These are phyloP conservation scores for Sebastolobus alascanus DNA, from an alignment of 2,797 vertebrate genomes.

Conservation along the genomic window DNA sequence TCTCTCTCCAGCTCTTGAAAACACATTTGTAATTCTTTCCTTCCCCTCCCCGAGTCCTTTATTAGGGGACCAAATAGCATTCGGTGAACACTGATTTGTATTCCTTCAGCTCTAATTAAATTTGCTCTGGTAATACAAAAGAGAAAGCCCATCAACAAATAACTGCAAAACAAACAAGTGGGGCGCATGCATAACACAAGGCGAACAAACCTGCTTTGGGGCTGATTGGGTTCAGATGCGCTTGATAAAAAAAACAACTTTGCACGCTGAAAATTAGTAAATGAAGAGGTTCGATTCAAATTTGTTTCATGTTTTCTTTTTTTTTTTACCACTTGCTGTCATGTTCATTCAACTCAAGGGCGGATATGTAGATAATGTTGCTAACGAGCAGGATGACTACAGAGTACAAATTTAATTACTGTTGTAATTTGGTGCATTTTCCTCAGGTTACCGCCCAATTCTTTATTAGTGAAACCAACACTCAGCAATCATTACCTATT, in stretches of 20 bases:
- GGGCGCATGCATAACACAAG: slow-evolving; percentile 60
- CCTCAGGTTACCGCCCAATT: background rate
- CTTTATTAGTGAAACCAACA: background rate
- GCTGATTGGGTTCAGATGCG: slow-evolving; percentile 66
- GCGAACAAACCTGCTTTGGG: slow-evolving; percentile 66
- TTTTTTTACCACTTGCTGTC: background rate
- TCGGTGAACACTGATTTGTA: slow-evolving; percentile 76
- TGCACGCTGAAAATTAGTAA: slow-evolving; percentile 50
- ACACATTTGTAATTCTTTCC: slow-evolving; percentile 70
- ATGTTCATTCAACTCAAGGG: slow-evolving; percentile 6
- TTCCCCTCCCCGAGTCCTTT: slow-evolving; percentile 62
- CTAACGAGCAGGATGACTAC: slow-evolving; percentile 29
- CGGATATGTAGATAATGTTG: slow-evolving; percentile 28
- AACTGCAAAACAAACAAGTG: slow-evolving; percentile 74
- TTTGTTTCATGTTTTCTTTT: background rate
- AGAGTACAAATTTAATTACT: slow-evolving; percentile 8
- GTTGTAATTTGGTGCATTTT: background rate
- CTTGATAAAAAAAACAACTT: slow-evolving; percentile 53
- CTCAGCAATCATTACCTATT: background rate
- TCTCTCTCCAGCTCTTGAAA: slow-evolving; percentile 61
- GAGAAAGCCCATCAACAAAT: slow-evolving; percentile 78
- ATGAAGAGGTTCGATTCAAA: slow-evolving; percentile 36
- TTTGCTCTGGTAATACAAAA: slow-evolving; percentile 79
- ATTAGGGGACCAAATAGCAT: slow-evolving; percentile 74
- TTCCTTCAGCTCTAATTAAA: slow-evolving; percentile 81